Evolutionary conservation across 2,888 invertebrate genomes (phyloP).

Genomic region (Phlogophora meticulosa): DNA sequence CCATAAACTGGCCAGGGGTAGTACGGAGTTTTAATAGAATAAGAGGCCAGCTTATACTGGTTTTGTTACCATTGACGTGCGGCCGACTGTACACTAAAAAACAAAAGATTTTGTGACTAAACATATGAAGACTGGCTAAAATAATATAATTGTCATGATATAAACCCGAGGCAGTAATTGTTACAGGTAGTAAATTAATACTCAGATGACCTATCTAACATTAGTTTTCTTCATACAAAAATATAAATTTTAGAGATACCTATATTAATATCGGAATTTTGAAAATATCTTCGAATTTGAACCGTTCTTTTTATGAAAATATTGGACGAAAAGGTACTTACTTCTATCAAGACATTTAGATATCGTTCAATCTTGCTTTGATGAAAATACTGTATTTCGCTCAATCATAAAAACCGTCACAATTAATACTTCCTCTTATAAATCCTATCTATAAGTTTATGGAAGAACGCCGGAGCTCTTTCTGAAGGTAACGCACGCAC

Average conservation of each 20-base stretch:
- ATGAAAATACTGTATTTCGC: constrained; percentile 6
- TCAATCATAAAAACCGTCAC: neutral
- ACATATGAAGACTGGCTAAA: neutral
- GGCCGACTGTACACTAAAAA: neutral
- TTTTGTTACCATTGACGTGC: too few relatives aligned
- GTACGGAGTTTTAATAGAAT: too few relatives aligned
- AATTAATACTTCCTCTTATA: constrained; percentile 88
- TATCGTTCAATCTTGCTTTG: neutral
- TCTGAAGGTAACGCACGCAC: constrained; percentile 94
- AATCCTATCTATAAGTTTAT: constrained; percentile 94
- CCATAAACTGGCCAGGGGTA: too few relatives aligned
- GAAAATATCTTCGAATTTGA: too few relatives aligned
- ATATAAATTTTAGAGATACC: neutral
- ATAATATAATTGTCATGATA: constrained; percentile 50
- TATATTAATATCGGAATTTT: too few relatives aligned
- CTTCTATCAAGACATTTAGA: neutral
- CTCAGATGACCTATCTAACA: neutral
- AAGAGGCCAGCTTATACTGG: too few relatives aligned
- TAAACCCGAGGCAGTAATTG: constrained; percentile 18
- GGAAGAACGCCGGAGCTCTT: constrained; percentile 92
- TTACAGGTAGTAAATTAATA: neutral
- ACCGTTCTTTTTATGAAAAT: too few relatives aligned
- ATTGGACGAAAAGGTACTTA: neutral
- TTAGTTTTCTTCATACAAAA: constrained; percentile 5
- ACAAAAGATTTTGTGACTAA: constrained; percentile 48